Conservation (phyloP, 1,140 invertebrate genomes). For the Drosophila baimaii region DNA sequence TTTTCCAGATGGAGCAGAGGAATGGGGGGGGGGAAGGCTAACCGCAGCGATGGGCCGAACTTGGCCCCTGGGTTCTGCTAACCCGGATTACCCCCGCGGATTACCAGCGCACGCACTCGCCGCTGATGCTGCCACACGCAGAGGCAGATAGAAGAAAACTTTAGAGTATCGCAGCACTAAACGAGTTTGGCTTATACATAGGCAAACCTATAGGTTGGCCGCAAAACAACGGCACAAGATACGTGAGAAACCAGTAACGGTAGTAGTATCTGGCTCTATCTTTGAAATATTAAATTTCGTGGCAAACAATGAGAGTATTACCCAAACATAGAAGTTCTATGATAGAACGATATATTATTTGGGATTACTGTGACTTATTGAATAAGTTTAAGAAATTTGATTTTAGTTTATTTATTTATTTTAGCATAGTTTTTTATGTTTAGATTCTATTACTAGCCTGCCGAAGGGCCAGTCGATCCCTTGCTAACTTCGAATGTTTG, state of each 20-base stretch:
- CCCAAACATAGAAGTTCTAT: too few relatives aligned
- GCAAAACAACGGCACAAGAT: slow-evolving; percentile 57
- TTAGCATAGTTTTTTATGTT: too few relatives aligned
- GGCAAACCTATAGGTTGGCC: slow-evolving; percentile 69
- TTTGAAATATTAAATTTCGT: not conserved
- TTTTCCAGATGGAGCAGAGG: slow-evolving; percentile 27
- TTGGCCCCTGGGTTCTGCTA: slow-evolving; percentile 48
- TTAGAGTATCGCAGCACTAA: slow-evolving; percentile 58
- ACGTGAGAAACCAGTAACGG: slow-evolving; percentile 40
- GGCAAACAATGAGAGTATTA: not conserved
- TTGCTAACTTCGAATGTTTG: too few relatives aligned
- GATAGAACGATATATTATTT: not conserved
- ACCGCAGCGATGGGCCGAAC: slow-evolving; percentile 51
- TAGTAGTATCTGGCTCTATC: not conserved
- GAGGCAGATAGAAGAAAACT: slow-evolving; percentile 45
- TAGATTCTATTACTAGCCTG: too few relatives aligned
- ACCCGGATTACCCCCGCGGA: slow-evolving; percentile 52
- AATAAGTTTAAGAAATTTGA: not conserved
- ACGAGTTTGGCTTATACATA: slow-evolving; percentile 62
- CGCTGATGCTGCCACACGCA: slow-evolving; percentile 60
- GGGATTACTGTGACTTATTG: not conserved
- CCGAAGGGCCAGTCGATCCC: too few relatives aligned
- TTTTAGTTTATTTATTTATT: not conserved
- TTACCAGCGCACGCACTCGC: slow-evolving; percentile 64
- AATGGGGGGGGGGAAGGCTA: slow-evolving; percentile 9